These are phyloP conservation scores for Leptinotarsa defecta DNA, from an alignment of 1,140 invertebrate genomes.

Conservation along the genomic window DNA sequence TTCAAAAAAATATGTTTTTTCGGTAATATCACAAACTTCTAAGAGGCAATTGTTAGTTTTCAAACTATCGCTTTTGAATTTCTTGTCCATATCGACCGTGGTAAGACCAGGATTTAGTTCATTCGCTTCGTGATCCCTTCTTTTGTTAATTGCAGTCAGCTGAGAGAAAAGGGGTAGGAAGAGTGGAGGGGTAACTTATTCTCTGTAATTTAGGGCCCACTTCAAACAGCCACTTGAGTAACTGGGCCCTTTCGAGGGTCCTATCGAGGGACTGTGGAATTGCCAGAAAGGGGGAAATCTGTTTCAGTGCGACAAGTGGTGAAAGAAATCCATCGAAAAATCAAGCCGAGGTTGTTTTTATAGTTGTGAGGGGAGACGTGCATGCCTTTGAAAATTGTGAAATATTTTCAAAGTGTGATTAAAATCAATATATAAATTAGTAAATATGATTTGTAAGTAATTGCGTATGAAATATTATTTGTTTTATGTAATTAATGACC, in stretches of 20 bases:
- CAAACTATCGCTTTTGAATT: no score
- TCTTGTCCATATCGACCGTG: no score
- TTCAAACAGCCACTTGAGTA: neutral
- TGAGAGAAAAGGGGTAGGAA: neutral
- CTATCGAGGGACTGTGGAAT: neutral
- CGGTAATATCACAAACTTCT: no score
- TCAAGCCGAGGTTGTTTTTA: neutral
- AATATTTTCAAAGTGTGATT: no score
- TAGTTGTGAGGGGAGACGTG: neutral
- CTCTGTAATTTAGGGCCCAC: slow-evolving; percentile 7
- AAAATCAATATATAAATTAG: no score
- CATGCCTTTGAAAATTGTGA: no score
- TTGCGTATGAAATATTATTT: no score
- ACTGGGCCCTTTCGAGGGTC: slow-evolving; percentile 1
- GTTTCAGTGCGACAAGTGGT: neutral
- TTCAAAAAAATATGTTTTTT: no score
- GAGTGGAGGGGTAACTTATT: neutral
- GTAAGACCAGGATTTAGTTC: neutral
- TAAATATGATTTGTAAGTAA: no score
- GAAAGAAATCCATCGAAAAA: neutral
- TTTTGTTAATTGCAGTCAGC: slow-evolving; percentile 1
- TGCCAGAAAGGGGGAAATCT: neutral
- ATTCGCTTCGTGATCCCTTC: neutral
- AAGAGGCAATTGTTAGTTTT: no score
- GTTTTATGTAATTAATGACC: no score